phyloP scores from a whole-genome alignment of 1,140 invertebrate genomes.

The Mercenaria mercenaria region DNA sequence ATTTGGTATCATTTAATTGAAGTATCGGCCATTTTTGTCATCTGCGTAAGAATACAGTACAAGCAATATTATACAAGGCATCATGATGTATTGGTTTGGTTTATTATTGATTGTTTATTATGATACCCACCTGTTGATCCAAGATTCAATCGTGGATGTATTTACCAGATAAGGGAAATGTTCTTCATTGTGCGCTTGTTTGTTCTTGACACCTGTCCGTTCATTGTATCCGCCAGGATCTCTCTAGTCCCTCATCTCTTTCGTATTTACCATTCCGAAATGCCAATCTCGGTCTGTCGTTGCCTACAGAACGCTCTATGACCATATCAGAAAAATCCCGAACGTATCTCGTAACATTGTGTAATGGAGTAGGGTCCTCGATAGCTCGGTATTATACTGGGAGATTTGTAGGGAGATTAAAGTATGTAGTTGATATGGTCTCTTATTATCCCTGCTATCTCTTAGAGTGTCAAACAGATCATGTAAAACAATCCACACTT shows the following conservation, averaged over 20 bases:
- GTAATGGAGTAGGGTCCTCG: constrained; percentile 33
- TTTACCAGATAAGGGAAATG: constrained; percentile 42
- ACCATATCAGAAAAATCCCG: constrained; percentile 34
- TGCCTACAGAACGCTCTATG: constrained; percentile 14
- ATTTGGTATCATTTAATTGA: neutral
- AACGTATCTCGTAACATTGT: constrained; percentile 49
- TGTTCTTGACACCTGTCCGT: constrained; percentile 54
- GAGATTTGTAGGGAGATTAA: constrained; percentile 58
- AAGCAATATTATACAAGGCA: neutral
- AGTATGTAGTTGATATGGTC: constrained; percentile 54
- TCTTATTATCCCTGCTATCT: constrained; percentile 54
- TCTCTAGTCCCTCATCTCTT: neutral
- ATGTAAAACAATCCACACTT: constrained; percentile 53
- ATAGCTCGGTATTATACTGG: constrained; percentile 40
- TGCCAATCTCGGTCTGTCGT: constrained; percentile 7
- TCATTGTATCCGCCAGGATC: neutral
- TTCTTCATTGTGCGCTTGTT: constrained; percentile 40
- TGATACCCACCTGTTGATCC: constrained; percentile 36
- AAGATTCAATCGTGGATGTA: constrained; percentile 32
- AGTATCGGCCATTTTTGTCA: neutral
- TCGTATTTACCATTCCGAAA: constrained; percentile 35
- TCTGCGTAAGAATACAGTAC: neutral
- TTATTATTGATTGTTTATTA: neutral
- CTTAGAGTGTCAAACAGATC: constrained; percentile 56
- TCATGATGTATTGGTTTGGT: neutral